Conservation (phyloP, 35 echinoderm and acorn worm genomes). For the Lytechinus variegatus region DNA sequence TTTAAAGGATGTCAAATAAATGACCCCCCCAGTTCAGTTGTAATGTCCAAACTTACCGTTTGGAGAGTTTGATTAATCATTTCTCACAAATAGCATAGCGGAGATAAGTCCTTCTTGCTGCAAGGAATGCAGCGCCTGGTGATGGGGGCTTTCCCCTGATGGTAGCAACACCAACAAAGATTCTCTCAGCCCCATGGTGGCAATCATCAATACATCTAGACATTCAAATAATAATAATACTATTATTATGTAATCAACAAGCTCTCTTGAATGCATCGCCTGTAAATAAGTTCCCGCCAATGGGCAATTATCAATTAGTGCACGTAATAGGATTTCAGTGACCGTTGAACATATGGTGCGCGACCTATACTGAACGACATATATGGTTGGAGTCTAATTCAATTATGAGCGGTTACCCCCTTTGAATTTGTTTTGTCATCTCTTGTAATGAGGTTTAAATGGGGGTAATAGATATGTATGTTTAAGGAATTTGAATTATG, state of each 20-base stretch:
- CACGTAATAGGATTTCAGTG: neutral
- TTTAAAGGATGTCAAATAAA: too few species aligned
- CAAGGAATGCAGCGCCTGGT: neutral
- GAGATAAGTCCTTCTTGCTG: neutral
- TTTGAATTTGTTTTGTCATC: neutral
- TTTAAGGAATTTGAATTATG: neutral
- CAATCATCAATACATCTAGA: neutral
- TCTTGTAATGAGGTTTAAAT: neutral
- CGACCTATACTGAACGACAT: neutral
- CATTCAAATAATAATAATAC: neutral
- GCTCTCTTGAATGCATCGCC: neutral
- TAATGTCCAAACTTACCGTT: too few species aligned
- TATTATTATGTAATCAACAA: conserved; percentile 7
- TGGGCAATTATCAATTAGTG: conserved; percentile 11
- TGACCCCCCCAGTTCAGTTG: too few species aligned
- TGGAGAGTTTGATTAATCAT: neutral
- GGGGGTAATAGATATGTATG: neutral
- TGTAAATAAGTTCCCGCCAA: neutral
- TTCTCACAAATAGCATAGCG: neutral
- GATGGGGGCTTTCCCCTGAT: neutral
- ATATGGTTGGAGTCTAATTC: neutral
- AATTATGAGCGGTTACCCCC: neutral
- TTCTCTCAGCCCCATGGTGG: neutral
- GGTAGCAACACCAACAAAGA: neutral
- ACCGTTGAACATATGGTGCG: neutral